Percentiles rank a stretch among this genome's conserved stretches.
Conservation (phyloP, 1,140 invertebrate genomes). For the Trichomalopsis sarcophagae region DNA sequence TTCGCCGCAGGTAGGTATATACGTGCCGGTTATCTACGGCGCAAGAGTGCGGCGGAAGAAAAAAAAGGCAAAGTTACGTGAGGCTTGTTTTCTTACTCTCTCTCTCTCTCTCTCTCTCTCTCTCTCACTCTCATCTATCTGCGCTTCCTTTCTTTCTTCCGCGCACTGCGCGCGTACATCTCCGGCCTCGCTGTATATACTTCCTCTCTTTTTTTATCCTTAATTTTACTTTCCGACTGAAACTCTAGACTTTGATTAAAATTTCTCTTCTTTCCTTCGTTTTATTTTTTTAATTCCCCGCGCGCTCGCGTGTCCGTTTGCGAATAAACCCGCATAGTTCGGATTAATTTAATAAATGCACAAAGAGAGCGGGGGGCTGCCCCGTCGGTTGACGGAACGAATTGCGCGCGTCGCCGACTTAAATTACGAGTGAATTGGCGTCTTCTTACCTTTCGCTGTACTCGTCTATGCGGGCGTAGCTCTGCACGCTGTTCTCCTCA, state of each 20-base stretch:
- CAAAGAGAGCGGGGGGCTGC: slow-evolving; percentile 16
- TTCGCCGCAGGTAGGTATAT: not conserved
- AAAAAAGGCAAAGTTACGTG: slow-evolving; percentile 32
- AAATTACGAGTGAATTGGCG: slow-evolving; percentile 46
- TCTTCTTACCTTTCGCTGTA: slow-evolving; percentile 96
- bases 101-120: slow-evolving; percentile 9
- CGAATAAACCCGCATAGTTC: slow-evolving; percentile 52
- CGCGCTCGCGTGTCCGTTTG: slow-evolving; percentile 38
- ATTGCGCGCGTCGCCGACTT: slow-evolving; percentile 25
- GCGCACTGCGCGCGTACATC: slow-evolving; percentile 10
- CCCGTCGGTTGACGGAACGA: slow-evolving; percentile 28
- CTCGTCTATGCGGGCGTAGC: slow-evolving; percentile 96
- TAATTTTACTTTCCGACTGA: slow-evolving; percentile 51
- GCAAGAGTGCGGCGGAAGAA: slow-evolving; percentile 10
- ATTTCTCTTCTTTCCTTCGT: slow-evolving; percentile 48
- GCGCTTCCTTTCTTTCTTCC: not conserved
- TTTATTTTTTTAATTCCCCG: not conserved
- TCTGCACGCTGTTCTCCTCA: slow-evolving; percentile 98
- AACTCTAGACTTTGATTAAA: slow-evolving; percentile 54
- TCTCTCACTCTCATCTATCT: slow-evolving; percentile 11
- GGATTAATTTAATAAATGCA: slow-evolving; percentile 53
- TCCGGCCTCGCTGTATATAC: not conserved
- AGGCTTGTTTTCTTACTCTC: slow-evolving; percentile 33
- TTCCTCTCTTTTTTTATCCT: not conserved
- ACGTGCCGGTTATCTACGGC: slow-evolving; percentile 24